Base-by-base conservation (phyloP, 2,888 invertebrate species). In the Nemotelus pantherinus region DNA sequence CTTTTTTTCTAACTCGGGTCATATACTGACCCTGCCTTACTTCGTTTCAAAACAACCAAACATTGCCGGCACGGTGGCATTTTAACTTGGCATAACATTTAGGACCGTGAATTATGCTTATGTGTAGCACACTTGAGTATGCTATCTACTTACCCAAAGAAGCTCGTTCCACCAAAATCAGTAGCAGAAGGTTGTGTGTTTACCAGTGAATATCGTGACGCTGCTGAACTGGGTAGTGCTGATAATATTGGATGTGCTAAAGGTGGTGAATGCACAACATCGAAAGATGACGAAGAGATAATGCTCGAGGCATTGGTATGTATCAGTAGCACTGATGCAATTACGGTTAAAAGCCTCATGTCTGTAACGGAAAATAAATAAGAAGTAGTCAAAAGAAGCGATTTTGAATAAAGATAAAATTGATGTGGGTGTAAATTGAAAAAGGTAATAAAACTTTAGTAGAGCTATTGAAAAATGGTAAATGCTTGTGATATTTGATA, bases 281-380 rank as follows among this genome's bases (percentile, higher is more conserved):
- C 63, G 44, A 74, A 74, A 2, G 39, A 41, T 43, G 74, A 74
- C 48, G 74, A 74, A 25, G 74, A 60, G 47, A 58, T 58, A 53
- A 74, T 3, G 41, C 63, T 74, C 2, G 74, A 60, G 47, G 60
- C 74, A 74, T 74, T 39, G 5, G 48, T 41, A 41, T 60, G 10
- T 63, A 70, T 10, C 60, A 63, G 60, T 41, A 60, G 48, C 10
- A 48, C 41, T 45, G 47, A 48, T 41, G 48, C 5, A 4, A 74
- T 41, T 48, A 74, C 60, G 74, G 70, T 70, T 74, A 74, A 10
- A 45, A 58, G 74, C 60, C 41, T 74, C 74, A 74, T 74, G 74
- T 63, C 74, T 74, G 74, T 7, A 74, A 25, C 7, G n/a, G 39
- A 48, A 50, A 48, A 68, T 25, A 25, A 25, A 25, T 25, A 25